Evolutionary conservation across 2,888 invertebrate species (phyloP), one percentile per base, ranked within the genome.

Genomic region (Plebejus melissa): DNA sequence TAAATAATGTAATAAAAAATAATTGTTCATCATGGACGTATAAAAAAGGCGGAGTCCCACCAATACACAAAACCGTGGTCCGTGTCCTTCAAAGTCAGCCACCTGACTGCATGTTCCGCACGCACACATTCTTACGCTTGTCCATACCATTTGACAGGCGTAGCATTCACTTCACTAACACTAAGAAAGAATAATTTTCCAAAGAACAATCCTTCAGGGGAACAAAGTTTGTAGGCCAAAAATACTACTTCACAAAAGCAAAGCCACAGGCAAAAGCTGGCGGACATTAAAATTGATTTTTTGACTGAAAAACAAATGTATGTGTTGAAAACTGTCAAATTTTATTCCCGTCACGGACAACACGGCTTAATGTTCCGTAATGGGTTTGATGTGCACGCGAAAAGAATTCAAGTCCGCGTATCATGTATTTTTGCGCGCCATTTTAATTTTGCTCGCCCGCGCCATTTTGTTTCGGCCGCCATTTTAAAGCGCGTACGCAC

Each of bases 361-460:
- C 72, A 50, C 72, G 11, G 50, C 54, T 72, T 72, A 72, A 72
- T 72, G 72, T 72, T 32, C 28, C 72, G 50, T 72, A 72, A 72
- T 72, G 72, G 72, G 54, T 72, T 72, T 46, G 72, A 54, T 54
- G 72, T 50, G 72, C 32, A 72, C 72, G 72, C 72, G 54, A 50
- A 72, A 72, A 72, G 72, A 72, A 72, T 72, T 50, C 7, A 28
- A 32, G 72, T n/a, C 41, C 71, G 46, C 41, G 46, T 72, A 28
- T 72, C 72, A 54, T 54, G 16, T 72, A 13, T 72, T 71, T 72
- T 50, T 70, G 70, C 22, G 16, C 72, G 54, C 72, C 54, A 50
- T 72, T 72, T 72, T 72, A 72, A 72, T 36, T 65, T 65, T 65
- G 28, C 5, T 16, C 32, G 32, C 65, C 32, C 9, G 60, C 60